These are phyloP conservation scores for Hypomecis punctinalis DNA, from an alignment of 2,888 invertebrate genomes.

Conservation along the genomic window DNA sequence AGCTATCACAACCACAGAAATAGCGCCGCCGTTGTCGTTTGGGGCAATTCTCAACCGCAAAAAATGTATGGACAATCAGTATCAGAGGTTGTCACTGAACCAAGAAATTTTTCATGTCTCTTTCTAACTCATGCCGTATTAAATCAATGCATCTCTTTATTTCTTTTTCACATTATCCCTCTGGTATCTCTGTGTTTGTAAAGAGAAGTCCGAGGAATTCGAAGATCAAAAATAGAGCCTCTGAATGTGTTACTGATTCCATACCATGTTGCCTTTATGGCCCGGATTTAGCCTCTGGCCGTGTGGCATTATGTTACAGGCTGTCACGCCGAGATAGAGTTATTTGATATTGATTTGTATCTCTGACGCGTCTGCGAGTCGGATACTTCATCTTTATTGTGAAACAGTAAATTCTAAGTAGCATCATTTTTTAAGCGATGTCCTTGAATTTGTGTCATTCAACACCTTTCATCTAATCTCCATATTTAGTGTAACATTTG, in stretches of 20 bases:
- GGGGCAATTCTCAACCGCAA: too few relatives aligned
- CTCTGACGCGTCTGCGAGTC: slow-evolving; percentile 27
- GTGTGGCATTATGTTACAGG: slow-evolving; percentile 41
- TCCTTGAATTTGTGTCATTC: slow-evolving; percentile 8
- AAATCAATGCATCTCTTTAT: too few relatives aligned
- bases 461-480: slow-evolving; percentile 5
- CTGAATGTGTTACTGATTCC: slow-evolving; percentile 71
- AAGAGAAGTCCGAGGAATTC: neutral
- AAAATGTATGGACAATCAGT: too few relatives aligned
- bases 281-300: slow-evolving; percentile 50
- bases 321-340: slow-evolving; percentile 51
- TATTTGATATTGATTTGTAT: slow-evolving; percentile 44
- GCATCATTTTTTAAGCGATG: neutral
- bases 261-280: slow-evolving; percentile 59
- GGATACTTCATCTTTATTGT: slow-evolving; percentile 12
- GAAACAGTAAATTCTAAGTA: slow-evolving; percentile 10
- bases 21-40: too few relatives aligned
- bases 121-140: too few relatives aligned
- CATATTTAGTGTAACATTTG: slow-evolving; percentile 23
- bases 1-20: too few relatives aligned
- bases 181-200: too few relatives aligned
- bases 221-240: slow-evolving; percentile 27
- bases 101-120: too few relatives aligned
- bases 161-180: too few relatives aligned
- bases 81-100: too few relatives aligned